These are phyloP conservation scores for Datnioides undecimradiatus DNA, from an alignment of 2,113 vertebrate species.

Conservation along the genomic window DNA sequence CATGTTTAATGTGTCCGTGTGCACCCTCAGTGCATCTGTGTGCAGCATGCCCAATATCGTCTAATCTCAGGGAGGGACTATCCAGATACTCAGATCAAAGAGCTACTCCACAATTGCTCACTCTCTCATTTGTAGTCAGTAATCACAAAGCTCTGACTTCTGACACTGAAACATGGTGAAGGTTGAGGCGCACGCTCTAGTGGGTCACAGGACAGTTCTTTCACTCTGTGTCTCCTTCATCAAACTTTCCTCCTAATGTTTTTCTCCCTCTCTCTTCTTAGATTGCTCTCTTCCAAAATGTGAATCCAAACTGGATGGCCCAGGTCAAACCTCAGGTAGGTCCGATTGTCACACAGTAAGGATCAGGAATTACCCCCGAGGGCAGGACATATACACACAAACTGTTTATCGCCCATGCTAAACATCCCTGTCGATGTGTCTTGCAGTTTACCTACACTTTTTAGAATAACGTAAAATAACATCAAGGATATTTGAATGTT, in stretches of 20 bases:
- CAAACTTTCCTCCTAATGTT: conserved; percentile 19
- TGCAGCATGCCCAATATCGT: conserved; percentile 46
- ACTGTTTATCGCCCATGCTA: not conserved
- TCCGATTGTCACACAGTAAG: conserved; percentile 16
- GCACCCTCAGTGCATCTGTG: not conserved
- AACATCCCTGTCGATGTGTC: not conserved
- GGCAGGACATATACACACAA: not conserved
- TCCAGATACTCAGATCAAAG: conserved; percentile 64
- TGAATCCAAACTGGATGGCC: conserved; percentile 82
- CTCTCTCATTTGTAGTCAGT: conserved; percentile 55
- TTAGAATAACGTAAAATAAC: too few species aligned
- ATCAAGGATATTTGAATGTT: not conserved
- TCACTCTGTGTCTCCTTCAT: conserved; percentile 16
- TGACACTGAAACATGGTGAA: conserved; percentile 38
- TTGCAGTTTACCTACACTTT: too few species aligned
- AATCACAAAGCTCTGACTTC: conserved; percentile 53
- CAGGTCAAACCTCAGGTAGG: conserved; percentile 81
- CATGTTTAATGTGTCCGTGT: not conserved
- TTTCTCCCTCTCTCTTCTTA: conserved; percentile 55
- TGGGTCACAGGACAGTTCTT: not conserved
- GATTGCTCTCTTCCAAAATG: conserved; percentile 84
- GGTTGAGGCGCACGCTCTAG: not conserved
- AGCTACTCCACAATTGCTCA: conserved; percentile 27
- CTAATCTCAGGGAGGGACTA: conserved; percentile 54
- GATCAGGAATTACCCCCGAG: not conserved